Evolutionary conservation across 2,888 invertebrate species (phyloP).

Genomic region (Rhagonycha lutea): DNA sequence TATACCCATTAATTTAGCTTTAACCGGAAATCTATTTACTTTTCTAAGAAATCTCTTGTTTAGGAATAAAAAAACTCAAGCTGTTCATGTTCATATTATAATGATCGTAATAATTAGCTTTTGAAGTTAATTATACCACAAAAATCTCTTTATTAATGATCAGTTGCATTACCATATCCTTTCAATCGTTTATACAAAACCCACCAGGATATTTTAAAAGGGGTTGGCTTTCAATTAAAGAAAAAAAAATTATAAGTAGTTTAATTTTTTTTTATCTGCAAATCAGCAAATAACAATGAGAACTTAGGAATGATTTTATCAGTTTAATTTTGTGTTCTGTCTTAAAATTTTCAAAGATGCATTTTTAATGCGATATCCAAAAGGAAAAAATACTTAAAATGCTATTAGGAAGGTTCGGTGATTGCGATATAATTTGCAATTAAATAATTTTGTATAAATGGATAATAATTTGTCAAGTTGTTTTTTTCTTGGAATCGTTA

Average conservation of each 20-base stretch:
- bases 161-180: background rate
- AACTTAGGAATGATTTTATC: background rate
- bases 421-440: background rate
- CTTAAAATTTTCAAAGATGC: background rate
- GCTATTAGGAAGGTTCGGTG: background rate
- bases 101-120: conserved; percentile 2
- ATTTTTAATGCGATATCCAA: background rate
- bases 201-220: background rate
- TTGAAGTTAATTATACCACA: conserved; percentile 12
- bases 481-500: background rate
- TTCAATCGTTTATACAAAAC: background rate
- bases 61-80: conserved; percentile 3
- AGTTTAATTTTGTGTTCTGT: background rate
- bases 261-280: background rate
- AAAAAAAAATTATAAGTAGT: background rate
- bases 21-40: background rate
- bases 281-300: background rate
- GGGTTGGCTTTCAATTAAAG: background rate
- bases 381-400: background rate
- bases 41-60: background rate
- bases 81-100: conserved; percentile 1
- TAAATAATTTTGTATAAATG: background rate
- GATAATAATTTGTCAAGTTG: background rate
- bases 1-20: background rate
- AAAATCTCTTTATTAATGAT: background rate